Conservation (phyloP, 2,797 vertebrate species). For the Pampus argenteus region DNA sequence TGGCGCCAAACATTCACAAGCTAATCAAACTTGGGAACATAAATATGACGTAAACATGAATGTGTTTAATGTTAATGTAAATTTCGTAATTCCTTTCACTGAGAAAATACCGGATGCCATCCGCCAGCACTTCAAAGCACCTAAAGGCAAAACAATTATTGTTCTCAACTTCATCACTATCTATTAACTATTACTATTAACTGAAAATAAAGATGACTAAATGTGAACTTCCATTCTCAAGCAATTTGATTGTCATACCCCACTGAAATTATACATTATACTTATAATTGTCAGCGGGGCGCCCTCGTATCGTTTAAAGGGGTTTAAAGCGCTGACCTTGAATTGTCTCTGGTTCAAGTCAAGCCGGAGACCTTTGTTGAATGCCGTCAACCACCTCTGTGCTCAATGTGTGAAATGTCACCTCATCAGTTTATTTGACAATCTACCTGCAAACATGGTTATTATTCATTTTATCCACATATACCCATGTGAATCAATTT, state of each 20-base stretch:
- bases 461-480: conserved; percentile 49
- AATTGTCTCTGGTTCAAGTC: too few relatives aligned
- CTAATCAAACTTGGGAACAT: neutral
- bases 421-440: conserved; percentile 49
- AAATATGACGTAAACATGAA: neutral
- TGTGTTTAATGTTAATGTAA: neutral
- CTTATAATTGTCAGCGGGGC: too few relatives aligned
- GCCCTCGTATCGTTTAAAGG: too few relatives aligned
- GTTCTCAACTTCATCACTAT: neutral
- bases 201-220: neutral
- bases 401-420: conserved; percentile 57
- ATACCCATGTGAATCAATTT: conserved; percentile 39
- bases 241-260: neutral
- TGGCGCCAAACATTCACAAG: conserved; percentile 1
- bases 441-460: conserved; percentile 57
- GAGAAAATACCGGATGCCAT: neutral
- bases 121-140: neutral
- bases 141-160: neutral
- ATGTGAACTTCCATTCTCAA: neutral
- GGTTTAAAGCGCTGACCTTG: too few relatives aligned
- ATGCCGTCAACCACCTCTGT: conserved; percentile 11
- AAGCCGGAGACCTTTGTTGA: too few relatives aligned
- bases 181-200: too few relatives aligned
- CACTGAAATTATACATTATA: neutral
- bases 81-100: neutral